Evolutionary conservation across 2,888 invertebrate genomes (phyloP).

Genomic region (Hypsopygia costalis): DNA sequence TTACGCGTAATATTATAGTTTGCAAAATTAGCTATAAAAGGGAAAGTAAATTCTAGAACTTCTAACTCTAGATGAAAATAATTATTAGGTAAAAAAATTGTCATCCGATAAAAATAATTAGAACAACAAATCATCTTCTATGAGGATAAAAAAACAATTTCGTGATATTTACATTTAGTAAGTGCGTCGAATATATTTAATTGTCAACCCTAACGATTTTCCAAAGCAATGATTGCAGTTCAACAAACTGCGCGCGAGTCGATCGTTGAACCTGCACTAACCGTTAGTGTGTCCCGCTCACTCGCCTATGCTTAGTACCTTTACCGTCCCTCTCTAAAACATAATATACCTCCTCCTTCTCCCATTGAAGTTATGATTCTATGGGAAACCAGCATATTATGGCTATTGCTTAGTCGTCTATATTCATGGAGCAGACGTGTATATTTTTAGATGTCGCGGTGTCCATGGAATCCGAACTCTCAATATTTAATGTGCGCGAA

Average conservation of each 20-base stretch:
- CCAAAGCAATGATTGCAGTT: conserved; percentile 76
- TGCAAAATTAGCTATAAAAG: no score
- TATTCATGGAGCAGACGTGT: conserved; percentile 9
- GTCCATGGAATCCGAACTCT: no score
- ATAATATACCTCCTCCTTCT: conserved; percentile 49
- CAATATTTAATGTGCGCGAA: no score
- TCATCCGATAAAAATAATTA: no score
- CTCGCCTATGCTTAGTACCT: conserved; percentile 25
- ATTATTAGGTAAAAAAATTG: no score
- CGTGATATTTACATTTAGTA: not conserved
- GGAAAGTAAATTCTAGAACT: no score
- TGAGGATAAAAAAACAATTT: not conserved
- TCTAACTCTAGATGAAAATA: no score
- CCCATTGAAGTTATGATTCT: conserved; percentile 51
- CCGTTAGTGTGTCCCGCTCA: conserved; percentile 52
- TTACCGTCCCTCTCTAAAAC: conserved; percentile 40
- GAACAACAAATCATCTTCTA: no score
- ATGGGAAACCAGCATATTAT: conserved; percentile 35
- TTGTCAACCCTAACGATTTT: conserved; percentile 64
- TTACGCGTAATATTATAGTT: no score
- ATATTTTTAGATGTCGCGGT: not conserved
- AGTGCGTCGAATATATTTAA: no score
- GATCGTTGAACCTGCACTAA: conserved; percentile 76
- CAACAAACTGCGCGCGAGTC: conserved; percentile 77
- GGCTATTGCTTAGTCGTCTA: conserved; percentile 13